Conservation (phyloP, 2,888 invertebrate species). For the Pteria penguin region DNA sequence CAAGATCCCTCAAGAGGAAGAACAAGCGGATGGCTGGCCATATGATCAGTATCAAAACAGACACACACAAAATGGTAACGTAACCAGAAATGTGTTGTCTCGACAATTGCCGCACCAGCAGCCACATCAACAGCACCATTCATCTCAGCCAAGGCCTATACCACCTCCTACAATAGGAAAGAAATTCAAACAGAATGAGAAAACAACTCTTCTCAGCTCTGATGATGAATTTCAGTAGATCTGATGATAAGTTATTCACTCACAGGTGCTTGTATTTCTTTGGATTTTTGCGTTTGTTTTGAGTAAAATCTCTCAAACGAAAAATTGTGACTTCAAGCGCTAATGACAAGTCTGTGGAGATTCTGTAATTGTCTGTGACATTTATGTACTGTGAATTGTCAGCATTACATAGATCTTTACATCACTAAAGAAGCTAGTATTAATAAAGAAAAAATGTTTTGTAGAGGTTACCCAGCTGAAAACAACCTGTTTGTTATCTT, state of each 20-base stretch:
- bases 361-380: no score
- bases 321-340: no score
- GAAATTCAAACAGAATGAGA: conserved; percentile 89
- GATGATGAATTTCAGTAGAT: conserved; percentile 95
- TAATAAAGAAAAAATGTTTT: no score
- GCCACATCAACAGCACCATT: background rate
- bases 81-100: conserved; percentile 27
- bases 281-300: no score
- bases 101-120: conserved; percentile 37
- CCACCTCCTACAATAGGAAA: background rate
- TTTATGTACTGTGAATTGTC: no score
- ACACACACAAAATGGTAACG: conserved; percentile 45
- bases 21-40: conserved; percentile 63
- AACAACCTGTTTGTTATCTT: no score
- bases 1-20: conserved; percentile 73
- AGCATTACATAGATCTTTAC: no score
- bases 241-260: background rate
- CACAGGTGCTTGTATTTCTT: no score
- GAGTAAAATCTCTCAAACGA: no score
- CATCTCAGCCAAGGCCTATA: conserved; percentile 6
- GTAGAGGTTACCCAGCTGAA: no score
- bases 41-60: conserved; percentile 64
- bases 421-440: no score
- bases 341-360: no score
- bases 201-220: conserved; percentile 95